Evolutionary conservation across 2,888 invertebrate genomes (phyloP), one percentile per base, ranked within the genome.

Genomic region (Scaptomyza caliginosa): DNA sequence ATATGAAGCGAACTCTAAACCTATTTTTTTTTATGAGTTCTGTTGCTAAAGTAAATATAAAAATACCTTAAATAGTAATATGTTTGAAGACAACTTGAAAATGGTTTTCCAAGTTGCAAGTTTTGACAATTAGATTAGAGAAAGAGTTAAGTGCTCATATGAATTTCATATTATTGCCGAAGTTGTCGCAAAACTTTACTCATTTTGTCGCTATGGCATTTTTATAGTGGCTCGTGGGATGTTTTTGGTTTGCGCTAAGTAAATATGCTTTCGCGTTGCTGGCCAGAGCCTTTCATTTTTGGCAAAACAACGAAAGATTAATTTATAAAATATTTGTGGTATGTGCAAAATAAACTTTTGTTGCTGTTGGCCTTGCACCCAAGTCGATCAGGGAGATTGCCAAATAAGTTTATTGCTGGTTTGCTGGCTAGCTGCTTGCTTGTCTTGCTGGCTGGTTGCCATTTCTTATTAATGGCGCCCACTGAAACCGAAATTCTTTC

Each of bases 321-420:
- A 73, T 72, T 72, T 73, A 54, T n/a, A 57, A 71, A 72, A 71
- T 72, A 71, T 71, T 71, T 71, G 73, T 42, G 73, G 71, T 43
- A 71, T 71, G 73, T 72, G 68, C 23, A 63, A 67, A 58, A 58
- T 46, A 55, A 72, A 73, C 54, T 63, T 40, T 42, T 13, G 13
- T 7, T 43, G n/a, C 28, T 43, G 21, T 11, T 57, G n/a, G 45
- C 40, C 51, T 16, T 3, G 16, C 16, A 34, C 8, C 66, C 23
- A 56, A 58, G 28, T 26, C 38, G 63, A 43, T 36, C 7, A 8
- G 17, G 43, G 26, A 4, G 54, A 57, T 67, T 63, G 34, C 62
- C 16, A 67, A 45, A 42, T 30, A 48, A 67, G 73, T 64, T 72
- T 67, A 63, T n/a, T n/a, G n/a, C n/a, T 42, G 55, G 50, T 38